These are phyloP conservation scores for Caenorhabditis brenneri DNA, from an alignment of 1,140 invertebrate genomes.

Conservation along the genomic window DNA sequence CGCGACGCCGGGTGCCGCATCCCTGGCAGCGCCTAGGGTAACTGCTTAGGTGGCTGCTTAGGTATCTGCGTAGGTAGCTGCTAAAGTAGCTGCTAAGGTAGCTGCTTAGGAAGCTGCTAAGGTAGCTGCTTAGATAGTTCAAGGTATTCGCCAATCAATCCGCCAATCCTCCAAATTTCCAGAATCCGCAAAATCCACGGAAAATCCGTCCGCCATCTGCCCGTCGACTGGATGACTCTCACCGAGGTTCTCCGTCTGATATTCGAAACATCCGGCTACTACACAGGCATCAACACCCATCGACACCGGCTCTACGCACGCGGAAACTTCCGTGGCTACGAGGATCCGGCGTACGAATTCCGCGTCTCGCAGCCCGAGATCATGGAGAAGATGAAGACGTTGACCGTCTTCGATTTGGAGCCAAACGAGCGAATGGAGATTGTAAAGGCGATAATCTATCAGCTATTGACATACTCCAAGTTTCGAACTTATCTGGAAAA, in stretches of 20 bases:
- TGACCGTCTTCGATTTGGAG: slow-evolving; percentile 51
- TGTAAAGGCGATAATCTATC: slow-evolving; percentile 47
- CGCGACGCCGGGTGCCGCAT: too few species aligned
- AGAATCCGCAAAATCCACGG: slow-evolving; percentile 43
- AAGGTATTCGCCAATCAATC: too few species aligned
- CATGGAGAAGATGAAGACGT: slow-evolving; percentile 41
- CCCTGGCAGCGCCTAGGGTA: too few species aligned
- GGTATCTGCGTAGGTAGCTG: too few species aligned
- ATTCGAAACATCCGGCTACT: slow-evolving; percentile 54
- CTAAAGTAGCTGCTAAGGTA: too few species aligned
- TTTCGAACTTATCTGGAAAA: slow-evolving; percentile 24
- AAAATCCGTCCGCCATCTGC: slow-evolving; percentile 48
- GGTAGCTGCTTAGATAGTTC: too few species aligned
- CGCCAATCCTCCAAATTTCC: too few species aligned
- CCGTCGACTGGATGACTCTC: slow-evolving; percentile 56
- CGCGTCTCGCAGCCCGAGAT: background rate
- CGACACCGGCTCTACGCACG: slow-evolving; percentile 41
- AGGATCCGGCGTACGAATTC: slow-evolving; percentile 50
- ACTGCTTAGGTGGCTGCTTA: too few species aligned
- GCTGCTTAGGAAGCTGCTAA: too few species aligned
- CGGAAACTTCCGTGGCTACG: slow-evolving; percentile 47
- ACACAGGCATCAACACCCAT: slow-evolving; percentile 47
- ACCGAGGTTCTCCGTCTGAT: slow-evolving; percentile 52
- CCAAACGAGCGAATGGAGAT: slow-evolving; percentile 44
- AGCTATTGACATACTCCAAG: slow-evolving; percentile 51